These are phyloP conservation scores for Burhinus bistriatus DNA, from an alignment of 2,113 vertebrate species.

Conservation along the genomic window DNA sequence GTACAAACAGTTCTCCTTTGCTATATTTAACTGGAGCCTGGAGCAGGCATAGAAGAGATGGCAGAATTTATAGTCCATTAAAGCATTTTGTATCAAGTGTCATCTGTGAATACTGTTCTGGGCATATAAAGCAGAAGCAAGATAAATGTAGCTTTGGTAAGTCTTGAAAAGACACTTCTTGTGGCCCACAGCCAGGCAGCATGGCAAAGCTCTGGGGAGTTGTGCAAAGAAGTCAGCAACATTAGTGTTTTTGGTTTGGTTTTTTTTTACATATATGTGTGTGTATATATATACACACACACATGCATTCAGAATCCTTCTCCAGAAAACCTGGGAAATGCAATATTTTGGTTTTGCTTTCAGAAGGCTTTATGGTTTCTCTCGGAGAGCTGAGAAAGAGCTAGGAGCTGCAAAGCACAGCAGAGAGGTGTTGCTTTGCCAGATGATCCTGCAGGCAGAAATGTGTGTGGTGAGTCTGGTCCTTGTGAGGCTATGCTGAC, in stretches of 20 bases:
- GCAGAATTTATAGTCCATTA: conserved; percentile 1
- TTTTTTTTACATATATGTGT: neutral
- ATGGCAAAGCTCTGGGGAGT: neutral
- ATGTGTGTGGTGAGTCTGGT: fast-evolving
- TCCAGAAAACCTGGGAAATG: neutral
- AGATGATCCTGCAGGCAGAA: neutral
- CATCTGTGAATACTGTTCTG: neutral
- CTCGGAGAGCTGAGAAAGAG: neutral
- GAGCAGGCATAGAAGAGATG: neutral
- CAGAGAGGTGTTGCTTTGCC: neutral
- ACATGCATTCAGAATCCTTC: neutral
- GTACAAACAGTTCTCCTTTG: neutral
- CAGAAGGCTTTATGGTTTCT: neutral
- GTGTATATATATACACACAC: neutral
- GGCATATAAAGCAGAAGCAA: neutral
- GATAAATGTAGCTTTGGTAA: neutral
- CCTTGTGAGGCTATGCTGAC: neutral
- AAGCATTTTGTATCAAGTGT: neutral
- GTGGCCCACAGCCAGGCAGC: neutral
- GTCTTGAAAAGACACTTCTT: neutral
- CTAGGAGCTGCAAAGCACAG: neutral
- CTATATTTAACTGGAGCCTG: neutral
- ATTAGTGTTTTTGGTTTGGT: neutral
- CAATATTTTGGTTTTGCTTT: neutral
- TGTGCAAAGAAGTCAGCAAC: neutral